Evolutionary conservation across 1,140 invertebrate genomes (phyloP), one percentile per base, ranked within the genome.

Genomic region (Eupristina koningsbergeri): DNA sequence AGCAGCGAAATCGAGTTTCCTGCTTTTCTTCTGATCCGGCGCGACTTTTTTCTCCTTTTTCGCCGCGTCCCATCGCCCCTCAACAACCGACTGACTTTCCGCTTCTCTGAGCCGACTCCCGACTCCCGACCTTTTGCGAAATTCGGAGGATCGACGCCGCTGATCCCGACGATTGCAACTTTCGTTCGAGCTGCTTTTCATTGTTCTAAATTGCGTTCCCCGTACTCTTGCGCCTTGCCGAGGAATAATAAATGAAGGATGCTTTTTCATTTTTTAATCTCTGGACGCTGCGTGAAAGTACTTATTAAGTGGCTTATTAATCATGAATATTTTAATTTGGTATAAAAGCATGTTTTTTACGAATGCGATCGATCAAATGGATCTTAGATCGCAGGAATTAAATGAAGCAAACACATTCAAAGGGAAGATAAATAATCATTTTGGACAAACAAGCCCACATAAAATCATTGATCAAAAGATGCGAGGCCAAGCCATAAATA

Each of bases 11-110:
- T 69, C 74, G 82, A 50, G 64, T 39, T 78, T 83, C 82, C 75
- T 78, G 82, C 67, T 79, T 83, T 83, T 83, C 76, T 83, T 78
- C 76, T 61, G 76, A 58, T 83, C 63, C 82, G 63, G 17, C 31
- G 29, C 29, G 11, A 58, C n/a, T 34, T 29, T 6, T n/a, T 29
- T 29, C 53, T 36, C 63, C 71, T 77, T 39, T 75, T 41, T 82
- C 39, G 17, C 17, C 61, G 63, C 63, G n/a, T n/a, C 39, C 50
- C 34, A 26, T 45, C 8, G 36, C 15, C 26, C 74, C n/a, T n/a
- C n/a, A n/a, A n/a, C n/a, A n/a, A n/a, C 58, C 77, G 71, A 78
- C 63, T 26, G 74, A 77, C 81, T 75, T 74, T 81, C 67, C 80
- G 80, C 80, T n/a, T 74, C 69, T 8, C n/a, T 71, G 79, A 76